phyloP scores from a whole-genome alignment of 2,888 invertebrate species.

The Nephrocerus scutellatus region DNA sequence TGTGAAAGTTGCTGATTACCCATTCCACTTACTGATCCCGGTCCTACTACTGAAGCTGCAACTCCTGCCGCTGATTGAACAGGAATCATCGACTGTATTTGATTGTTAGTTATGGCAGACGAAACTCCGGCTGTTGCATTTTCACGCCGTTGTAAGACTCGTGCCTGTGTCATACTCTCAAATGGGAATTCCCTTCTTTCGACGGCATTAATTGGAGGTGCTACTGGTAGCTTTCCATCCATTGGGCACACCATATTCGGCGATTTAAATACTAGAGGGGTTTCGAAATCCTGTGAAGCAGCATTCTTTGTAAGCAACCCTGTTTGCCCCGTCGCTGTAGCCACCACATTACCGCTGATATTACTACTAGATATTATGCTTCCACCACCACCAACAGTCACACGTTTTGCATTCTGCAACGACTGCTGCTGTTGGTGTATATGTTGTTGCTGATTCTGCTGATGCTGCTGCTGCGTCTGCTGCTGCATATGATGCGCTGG shows the following conservation, averaged over 20 bases:
- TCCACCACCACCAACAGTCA: no score
- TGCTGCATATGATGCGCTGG: conserved; percentile 16
- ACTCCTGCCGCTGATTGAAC: conserved; percentile 17
- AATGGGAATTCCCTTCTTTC: conserved; percentile 77
- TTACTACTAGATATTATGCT: no score
- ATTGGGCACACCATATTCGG: conserved; percentile 85
- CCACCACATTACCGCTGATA: no score
- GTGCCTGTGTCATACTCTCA: conserved; percentile 85
- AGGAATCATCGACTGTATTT: conserved; percentile 16
- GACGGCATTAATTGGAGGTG: conserved; percentile 42
- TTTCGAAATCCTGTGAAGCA: conserved; percentile 21
- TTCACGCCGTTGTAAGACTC: conserved; percentile 74
- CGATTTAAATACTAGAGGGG: conserved; percentile 55
- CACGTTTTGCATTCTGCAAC: no score
- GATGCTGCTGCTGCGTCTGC: conserved; percentile 25
- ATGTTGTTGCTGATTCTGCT: conserved; percentile 23
- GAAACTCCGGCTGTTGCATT: conserved; percentile 49
- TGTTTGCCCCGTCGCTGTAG: conserved; percentile 23
- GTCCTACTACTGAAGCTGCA: conserved; percentile 9
- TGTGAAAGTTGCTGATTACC: conserved; percentile 14
- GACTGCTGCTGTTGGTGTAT: conserved; percentile 23
- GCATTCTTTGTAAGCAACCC: no score
- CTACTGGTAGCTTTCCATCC: conserved; percentile 62
- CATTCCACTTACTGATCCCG: conserved; percentile 1
- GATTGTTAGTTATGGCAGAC: not conserved